Evolutionary conservation across 2,888 invertebrate genomes (phyloP), one percentile per base, ranked within the genome.

Genomic region (Endomychus coccineus): DNA sequence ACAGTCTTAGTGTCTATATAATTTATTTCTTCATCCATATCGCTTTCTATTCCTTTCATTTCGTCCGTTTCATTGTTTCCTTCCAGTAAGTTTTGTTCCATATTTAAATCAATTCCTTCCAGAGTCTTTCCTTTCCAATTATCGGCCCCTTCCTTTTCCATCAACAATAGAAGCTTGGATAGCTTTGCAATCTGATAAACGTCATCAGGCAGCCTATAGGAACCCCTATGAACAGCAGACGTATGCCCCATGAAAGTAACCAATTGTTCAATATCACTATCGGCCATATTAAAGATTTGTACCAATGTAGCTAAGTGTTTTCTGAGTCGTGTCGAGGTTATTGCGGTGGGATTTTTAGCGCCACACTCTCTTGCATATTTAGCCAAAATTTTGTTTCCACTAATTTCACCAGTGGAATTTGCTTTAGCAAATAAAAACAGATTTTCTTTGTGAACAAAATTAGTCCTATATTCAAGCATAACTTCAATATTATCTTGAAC

Each of bases 301-400:
- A 28, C 16, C 22, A 35, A 16, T 16, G 35, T 39, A 22, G 35
- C 30, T 15, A 39, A 23, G 9, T 39, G 39, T 17, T 39, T 39
- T 30, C 34, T 28, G 25, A 39, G 13, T 23, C 16, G 2, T 9
- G 41, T 41, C 7, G 34, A 21, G 9, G 41, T 38, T 11, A 41
- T n/a, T n/a, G n/a, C n/a, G n/a, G n/a, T n/a, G n/a, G n/a, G n/a
- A n/a, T n/a, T n/a, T n/a, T n/a, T n/a, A n/a, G n/a, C n/a, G n/a
- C n/a, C n/a, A n/a, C n/a, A n/a, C n/a, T n/a, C n/a, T n/a, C n/a
- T n/a, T n/a, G n/a, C n/a, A n/a, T n/a, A n/a, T n/a, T n/a, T n/a
- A n/a, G n/a, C n/a, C n/a, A n/a, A n/a, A n/a, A n/a, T 27, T 35
- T 42, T 42, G 13, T 42, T 34, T 25, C 42, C 39, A 27, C 5